These are phyloP conservation scores for Campopleginae sp. DNA, from an alignment of 2,888 invertebrate genomes.

Conservation along the genomic window DNA sequence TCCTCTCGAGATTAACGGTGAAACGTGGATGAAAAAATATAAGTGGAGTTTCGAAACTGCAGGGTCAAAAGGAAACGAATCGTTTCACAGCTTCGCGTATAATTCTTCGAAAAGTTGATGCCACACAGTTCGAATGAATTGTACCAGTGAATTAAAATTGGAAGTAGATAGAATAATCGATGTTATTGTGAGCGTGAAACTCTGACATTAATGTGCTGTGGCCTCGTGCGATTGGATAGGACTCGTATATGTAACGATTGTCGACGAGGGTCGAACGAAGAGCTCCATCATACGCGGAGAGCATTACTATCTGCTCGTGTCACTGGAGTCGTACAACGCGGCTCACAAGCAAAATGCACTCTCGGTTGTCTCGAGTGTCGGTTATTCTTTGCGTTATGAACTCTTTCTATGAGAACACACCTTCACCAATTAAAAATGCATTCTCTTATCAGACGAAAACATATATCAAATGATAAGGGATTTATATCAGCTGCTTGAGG, in stretches of 20 bases:
- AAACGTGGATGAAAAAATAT: neutral
- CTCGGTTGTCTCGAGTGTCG: conserved; percentile 20
- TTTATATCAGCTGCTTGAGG: conserved; percentile 1
- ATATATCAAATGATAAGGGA: conserved; percentile 25
- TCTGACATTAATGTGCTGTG: conserved; percentile 17
- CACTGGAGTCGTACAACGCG: conserved; percentile 13
- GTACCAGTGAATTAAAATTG: neutral
- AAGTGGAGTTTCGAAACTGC: neutral
- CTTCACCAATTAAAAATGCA: neutral
- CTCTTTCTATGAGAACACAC: neutral
- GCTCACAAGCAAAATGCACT: conserved; percentile 19
- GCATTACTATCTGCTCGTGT: conserved; percentile 33
- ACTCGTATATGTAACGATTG: conserved; percentile 22
- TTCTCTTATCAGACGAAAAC: conserved; percentile 6
- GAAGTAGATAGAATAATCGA: conserved; percentile 36
- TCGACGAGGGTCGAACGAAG: conserved; percentile 43
- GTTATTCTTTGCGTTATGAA: conserved; percentile 4
- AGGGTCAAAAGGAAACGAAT: neutral
- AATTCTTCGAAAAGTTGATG: neutral
- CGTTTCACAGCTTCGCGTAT: neutral
- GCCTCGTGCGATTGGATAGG: conserved; percentile 11
- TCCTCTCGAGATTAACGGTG: too few relatives aligned
- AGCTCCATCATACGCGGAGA: conserved; percentile 3
- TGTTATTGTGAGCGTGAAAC: conserved; percentile 31
- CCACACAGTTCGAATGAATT: neutral